phyloP scores from a whole-genome alignment of 2,888 invertebrate species.

The Chymomyza procnemis region DNA sequence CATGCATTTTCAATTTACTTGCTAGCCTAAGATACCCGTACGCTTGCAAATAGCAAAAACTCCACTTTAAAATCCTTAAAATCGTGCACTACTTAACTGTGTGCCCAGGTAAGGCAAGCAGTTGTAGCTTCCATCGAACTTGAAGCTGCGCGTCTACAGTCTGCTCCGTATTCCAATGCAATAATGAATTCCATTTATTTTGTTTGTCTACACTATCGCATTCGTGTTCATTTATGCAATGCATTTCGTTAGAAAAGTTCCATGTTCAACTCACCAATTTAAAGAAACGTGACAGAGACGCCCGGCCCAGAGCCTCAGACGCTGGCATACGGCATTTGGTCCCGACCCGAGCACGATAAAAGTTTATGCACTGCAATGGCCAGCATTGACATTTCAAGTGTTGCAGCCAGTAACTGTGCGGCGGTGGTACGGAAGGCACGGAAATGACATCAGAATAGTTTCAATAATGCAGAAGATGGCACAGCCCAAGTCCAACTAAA shows the following conservation, averaged over 20 bases:
- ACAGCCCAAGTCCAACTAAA: conserved; percentile 43
- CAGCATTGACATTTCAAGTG: conserved; percentile 75
- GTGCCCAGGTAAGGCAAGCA: not conserved
- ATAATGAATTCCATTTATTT: conserved; percentile 75
- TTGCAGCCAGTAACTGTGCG: conserved; percentile 26
- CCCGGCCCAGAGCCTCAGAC: not conserved
- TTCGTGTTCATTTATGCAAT: conserved; percentile 51
- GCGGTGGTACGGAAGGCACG: conserved; percentile 37
- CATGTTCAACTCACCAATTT: conserved; percentile 16
- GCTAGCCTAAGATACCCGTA: conserved; percentile 1
- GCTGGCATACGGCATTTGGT: not conserved
- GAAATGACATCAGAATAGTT: conserved; percentile 68
- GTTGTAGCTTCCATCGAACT: not conserved
- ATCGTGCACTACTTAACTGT: not conserved
- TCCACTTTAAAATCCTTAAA: not conserved
- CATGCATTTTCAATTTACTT: conserved; percentile 75
- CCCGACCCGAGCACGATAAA: conserved; percentile 56
- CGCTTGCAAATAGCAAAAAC: not conserved
- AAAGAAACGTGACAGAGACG: conserved; percentile 14
- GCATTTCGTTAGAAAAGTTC: conserved; percentile 47
- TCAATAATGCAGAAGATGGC: conserved; percentile 74
- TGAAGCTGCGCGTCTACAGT: not conserved
- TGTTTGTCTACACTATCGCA: conserved; percentile 44
- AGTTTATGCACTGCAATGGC: conserved; percentile 67
- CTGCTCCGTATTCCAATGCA: conserved; percentile 39